A percentile compares a stretch with the other conserved stretches of the same genome.
These are phyloP conservation scores for Lutraria lutraria DNA, from an alignment of 2,888 invertebrate species.

Conservation along the genomic window DNA sequence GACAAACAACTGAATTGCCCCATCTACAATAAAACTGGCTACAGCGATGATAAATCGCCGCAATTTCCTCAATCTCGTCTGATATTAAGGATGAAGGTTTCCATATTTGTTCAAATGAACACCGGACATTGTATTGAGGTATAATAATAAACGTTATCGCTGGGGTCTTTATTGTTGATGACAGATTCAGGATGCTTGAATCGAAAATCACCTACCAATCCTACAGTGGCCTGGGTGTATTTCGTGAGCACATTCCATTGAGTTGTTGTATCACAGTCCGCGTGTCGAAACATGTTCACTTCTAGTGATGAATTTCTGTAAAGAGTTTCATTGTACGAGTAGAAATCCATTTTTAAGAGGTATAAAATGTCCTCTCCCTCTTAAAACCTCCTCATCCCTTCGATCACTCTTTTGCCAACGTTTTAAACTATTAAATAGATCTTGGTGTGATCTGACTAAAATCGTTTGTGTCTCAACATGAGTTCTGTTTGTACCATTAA, in stretches of 20 bases:
- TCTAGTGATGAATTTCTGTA: background rate
- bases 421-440: background rate
- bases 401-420: background rate
- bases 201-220: background rate
- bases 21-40: conserved; percentile 38
- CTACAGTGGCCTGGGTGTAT: background rate
- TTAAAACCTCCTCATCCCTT: background rate
- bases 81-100: conserved; percentile 7
- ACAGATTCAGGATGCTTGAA: background rate
- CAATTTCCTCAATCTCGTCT: conserved; percentile 15
- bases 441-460: background rate
- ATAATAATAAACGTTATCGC: conserved; percentile 2
- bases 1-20: conserved; percentile 51
- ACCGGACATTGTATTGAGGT: conserved; percentile 14
- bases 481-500: background rate
- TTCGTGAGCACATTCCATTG: background rate
- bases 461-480: conserved; percentile 8
- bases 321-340: background rate
- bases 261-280: background rate
- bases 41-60: conserved; percentile 38
- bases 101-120: conserved; percentile 25
- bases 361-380: background rate
- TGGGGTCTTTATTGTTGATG: background rate
- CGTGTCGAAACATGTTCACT: background rate
- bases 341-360: background rate